These are phyloP conservation scores for Tragulus kanchil DNA, from an alignment of 2,113 vertebrate genomes.

Conservation along the genomic window DNA sequence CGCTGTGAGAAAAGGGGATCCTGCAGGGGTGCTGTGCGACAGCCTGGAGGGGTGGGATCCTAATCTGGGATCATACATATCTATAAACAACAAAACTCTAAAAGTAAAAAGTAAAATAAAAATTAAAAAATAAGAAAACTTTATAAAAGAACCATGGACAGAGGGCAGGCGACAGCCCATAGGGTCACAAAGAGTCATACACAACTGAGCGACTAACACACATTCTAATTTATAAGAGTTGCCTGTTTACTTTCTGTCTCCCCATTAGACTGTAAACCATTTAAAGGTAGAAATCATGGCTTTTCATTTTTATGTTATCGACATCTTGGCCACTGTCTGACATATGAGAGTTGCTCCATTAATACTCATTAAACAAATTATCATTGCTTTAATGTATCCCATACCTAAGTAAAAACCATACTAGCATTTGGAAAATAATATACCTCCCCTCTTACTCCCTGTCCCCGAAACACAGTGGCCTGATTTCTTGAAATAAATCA, in stretches of 20 bases:
- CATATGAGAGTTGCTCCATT: not conserved
- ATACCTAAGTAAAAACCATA: not conserved
- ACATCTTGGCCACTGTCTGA: not conserved
- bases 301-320: not conserved
- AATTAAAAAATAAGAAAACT: too few relatives aligned
- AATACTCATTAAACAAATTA: conserved; percentile 6
- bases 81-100: too few relatives aligned
- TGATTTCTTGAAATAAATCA: not conserved
- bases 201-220: too few relatives aligned
- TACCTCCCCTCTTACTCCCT: not conserved
- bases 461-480: not conserved
- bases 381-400: not conserved
- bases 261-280: not conserved
- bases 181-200: too few relatives aligned
- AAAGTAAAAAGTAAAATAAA: too few relatives aligned
- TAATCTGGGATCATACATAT: too few relatives aligned
- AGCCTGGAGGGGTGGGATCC: too few relatives aligned
- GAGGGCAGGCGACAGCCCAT: too few relatives aligned
- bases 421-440: not conserved
- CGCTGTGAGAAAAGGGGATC: too few relatives aligned
- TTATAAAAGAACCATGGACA: too few relatives aligned
- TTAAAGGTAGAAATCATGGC: not conserved
- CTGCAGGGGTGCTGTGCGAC: too few relatives aligned
- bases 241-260: not conserved
- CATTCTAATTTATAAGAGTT: too few relatives aligned